These are phyloP conservation scores for Mesocentrotus franciscanus DNA, from an alignment of 53 echinoderm and acorn worm species.

Conservation along the genomic window DNA sequence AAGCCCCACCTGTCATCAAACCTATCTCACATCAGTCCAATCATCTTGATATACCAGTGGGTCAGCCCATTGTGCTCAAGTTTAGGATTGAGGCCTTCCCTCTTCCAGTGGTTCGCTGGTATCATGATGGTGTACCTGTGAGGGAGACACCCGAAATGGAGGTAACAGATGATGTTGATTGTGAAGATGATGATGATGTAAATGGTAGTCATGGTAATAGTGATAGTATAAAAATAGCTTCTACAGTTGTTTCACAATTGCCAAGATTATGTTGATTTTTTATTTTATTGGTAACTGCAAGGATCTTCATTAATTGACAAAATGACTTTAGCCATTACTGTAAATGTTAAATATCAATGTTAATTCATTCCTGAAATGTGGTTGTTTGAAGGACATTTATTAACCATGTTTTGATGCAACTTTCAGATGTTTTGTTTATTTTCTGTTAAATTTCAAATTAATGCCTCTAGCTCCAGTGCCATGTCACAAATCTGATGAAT, in stretches of 20 bases:
- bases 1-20: slow-evolving; percentile 65
- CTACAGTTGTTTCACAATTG: not conserved
- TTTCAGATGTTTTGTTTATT: too few relatives aligned
- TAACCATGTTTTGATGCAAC: too few relatives aligned
- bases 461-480: too few relatives aligned
- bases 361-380: too few relatives aligned
- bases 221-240: not conserved
- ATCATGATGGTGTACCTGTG: slow-evolving; percentile 83
- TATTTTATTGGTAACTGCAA: not conserved
- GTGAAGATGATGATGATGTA: not conserved
- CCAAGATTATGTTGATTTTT: not conserved
- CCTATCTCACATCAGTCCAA: slow-evolving; percentile 44
- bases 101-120: slow-evolving; percentile 81
- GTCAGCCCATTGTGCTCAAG: slow-evolving; percentile 77
- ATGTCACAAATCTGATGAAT: too few relatives aligned
- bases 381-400: too few relatives aligned
- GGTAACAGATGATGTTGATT: slow-evolving; percentile 34
- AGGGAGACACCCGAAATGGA: slow-evolving; percentile 83
- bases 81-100: slow-evolving; percentile 83
- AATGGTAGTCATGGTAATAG: not conserved
- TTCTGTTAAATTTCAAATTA: too few relatives aligned
- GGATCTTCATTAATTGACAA: not conserved
- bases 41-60: slow-evolving; percentile 79
- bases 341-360: too few relatives aligned
- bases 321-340: not conserved